Conservation (phyloP, 2,888 invertebrate genomes). For the Plagiodera versicolora region DNA sequence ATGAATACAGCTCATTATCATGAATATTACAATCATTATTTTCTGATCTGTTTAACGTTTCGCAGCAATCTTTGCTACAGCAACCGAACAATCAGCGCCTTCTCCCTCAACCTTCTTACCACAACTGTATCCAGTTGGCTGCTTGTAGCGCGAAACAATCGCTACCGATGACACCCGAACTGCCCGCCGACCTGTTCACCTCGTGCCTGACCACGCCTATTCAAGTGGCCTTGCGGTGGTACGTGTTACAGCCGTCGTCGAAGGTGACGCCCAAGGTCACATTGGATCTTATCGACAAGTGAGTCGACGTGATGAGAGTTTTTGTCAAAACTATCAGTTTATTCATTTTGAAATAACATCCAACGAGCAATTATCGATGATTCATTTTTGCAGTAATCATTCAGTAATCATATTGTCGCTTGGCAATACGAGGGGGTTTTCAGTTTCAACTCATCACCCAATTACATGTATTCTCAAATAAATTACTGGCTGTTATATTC, state of each 20-base stretch:
- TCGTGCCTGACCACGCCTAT: constrained; percentile 98
- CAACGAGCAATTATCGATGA: no score
- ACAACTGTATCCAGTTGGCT: constrained; percentile 94
- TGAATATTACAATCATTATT: no score
- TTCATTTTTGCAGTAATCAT: no score
- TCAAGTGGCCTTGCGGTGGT: constrained; percentile 94
- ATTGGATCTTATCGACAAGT: constrained; percentile 89
- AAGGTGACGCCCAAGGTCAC: constrained; percentile 81
- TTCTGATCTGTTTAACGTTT: neutral
- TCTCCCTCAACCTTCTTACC: constrained; percentile 67
- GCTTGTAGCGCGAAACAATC: constrained; percentile 93
- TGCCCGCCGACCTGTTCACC: constrained; percentile 97
- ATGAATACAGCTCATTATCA: no score
- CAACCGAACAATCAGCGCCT: constrained; percentile 21
- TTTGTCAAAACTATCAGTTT: no score
- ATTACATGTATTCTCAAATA: no score
- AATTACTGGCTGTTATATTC: no score
- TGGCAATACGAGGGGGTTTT: no score
- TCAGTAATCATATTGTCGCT: no score
- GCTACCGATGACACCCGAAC: constrained; percentile 94
- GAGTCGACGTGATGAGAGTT: constrained; percentile 51
- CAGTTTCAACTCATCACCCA: no score
- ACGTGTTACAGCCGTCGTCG: constrained; percentile 81
- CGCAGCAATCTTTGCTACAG: constrained; percentile 32
- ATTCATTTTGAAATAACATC: no score